These are phyloP conservation scores for Blastobasis adustella DNA, from an alignment of 2,888 invertebrate species.

Conservation along the genomic window DNA sequence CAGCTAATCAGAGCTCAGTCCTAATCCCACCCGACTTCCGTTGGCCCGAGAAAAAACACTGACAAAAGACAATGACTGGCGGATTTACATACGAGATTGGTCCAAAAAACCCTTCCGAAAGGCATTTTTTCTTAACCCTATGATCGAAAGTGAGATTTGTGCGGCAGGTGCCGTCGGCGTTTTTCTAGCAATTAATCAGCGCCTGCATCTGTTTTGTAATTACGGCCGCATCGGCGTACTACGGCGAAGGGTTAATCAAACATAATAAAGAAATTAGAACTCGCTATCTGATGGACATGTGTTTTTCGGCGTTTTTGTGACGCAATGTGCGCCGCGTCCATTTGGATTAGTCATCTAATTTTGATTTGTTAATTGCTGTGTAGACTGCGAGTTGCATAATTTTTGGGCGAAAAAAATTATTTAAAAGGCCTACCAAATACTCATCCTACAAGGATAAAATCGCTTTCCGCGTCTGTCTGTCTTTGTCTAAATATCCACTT, in stretches of 20 bases:
- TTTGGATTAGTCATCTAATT: slow-evolving; percentile 11
- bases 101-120: slow-evolving; percentile 31
- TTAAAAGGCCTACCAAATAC: no score
- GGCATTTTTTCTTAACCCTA: slow-evolving; percentile 28
- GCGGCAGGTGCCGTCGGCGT: slow-evolving; percentile 54
- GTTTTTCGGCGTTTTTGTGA: slow-evolving; percentile 25
- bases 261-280: slow-evolving; percentile 70
- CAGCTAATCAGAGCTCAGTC: slow-evolving; percentile 23
- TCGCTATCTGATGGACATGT: slow-evolving; percentile 43
- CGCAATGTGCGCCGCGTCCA: not conserved
- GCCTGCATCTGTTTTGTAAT: slow-evolving; percentile 65
- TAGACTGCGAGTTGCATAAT: not conserved
- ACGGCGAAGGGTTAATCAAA: slow-evolving; percentile 67
- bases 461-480: no score
- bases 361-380: slow-evolving; percentile 15
- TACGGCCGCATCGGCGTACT: slow-evolving; percentile 32
- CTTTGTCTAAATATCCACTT: no score
- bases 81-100: slow-evolving; percentile 66
- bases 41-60: slow-evolving; percentile 27
- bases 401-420: no score
- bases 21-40: slow-evolving; percentile 51
- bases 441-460: no score
- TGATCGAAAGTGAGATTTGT: slow-evolving; percentile 60
- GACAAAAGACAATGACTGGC: slow-evolving; percentile 60
- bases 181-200: slow-evolving; percentile 69